A percentile compares a stretch with the other conserved stretches of the same genome.
These are phyloP conservation scores for Hemithea aestivaria DNA, from an alignment of 2,888 invertebrate species.

Conservation along the genomic window DNA sequence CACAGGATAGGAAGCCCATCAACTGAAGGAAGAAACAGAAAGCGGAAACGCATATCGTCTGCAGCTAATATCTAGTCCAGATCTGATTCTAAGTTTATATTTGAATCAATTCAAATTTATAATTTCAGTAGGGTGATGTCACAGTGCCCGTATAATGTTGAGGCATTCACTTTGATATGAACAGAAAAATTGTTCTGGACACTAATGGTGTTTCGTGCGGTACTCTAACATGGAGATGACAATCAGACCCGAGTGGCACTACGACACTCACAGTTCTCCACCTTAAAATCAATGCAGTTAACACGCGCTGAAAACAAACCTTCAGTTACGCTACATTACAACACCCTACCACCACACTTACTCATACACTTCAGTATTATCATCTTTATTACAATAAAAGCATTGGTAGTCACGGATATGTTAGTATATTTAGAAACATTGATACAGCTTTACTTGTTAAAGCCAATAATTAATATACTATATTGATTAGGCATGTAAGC, in stretches of 20 bases:
- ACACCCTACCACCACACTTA: slow-evolving; percentile 43
- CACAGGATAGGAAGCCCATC: slow-evolving; percentile 19
- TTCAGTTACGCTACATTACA: slow-evolving; percentile 64
- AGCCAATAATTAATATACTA: slow-evolving; percentile 40
- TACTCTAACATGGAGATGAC: slow-evolving; percentile 72
- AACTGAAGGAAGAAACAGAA: slow-evolving; percentile 12
- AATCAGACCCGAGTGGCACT: slow-evolving; percentile 68
- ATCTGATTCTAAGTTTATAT: neutral
- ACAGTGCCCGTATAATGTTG: neutral
- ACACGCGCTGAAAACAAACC: slow-evolving; percentile 80
- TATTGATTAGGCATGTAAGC: slow-evolving; percentile 51
- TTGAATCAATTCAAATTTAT: neutral
- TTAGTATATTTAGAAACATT: slow-evolving; percentile 24
- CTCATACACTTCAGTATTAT: slow-evolving; percentile 10
- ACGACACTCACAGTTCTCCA: slow-evolving; percentile 80
- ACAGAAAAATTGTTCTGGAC: slow-evolving; percentile 49
- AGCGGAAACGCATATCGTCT: slow-evolving; percentile 1
- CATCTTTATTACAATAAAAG: slow-evolving; percentile 22
- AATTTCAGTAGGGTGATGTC: neutral
- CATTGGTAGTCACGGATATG: slow-evolving; percentile 20
- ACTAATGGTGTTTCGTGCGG: slow-evolving; percentile 59
- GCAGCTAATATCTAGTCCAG: neutral
- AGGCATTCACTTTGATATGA: slow-evolving; percentile 14
- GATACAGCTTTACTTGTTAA: slow-evolving; percentile 29
- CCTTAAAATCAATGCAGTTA: slow-evolving; percentile 81